Percentiles rank a stretch among this genome's conserved stretches.
Evolutionary conservation across 2,113 vertebrate genomes (phyloP).

Genomic region (Edolisoma coerulescens): DNA sequence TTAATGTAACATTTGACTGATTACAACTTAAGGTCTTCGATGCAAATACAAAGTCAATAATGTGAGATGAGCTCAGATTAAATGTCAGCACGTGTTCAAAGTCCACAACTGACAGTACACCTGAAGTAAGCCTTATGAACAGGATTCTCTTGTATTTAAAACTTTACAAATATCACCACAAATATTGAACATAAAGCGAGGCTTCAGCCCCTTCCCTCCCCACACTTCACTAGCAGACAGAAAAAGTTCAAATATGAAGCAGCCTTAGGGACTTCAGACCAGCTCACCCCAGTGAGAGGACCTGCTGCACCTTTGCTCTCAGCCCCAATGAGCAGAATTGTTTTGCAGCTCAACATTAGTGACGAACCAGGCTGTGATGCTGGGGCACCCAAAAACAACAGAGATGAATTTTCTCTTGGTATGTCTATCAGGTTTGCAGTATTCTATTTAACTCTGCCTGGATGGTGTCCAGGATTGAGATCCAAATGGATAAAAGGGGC

Average conservation of each 20-base stretch:
- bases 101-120: not conserved
- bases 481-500: not conserved
- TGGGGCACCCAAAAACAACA: not conserved
- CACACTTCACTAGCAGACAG: accelerated
- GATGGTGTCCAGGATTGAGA: not conserved
- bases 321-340: not conserved
- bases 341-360: not conserved
- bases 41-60: not conserved
- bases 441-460: not conserved
- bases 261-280: not conserved
- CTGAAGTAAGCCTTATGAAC: not conserved
- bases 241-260: not conserved
- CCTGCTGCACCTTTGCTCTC: not conserved
- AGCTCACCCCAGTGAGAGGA: not conserved
- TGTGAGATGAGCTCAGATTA: not conserved
- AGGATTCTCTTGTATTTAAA: not conserved
- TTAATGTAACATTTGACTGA: not conserved
- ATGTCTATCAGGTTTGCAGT: not conserved
- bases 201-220: not conserved
- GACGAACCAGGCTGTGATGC: accelerated
- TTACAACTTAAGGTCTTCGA: not conserved
- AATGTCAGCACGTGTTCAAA: not conserved
- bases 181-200: not conserved
- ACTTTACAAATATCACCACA: not conserved
- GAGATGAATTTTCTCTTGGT: not conserved